Conservation (phyloP, 2,113 vertebrate genomes). For the Cyanistes caeruleus region DNA sequence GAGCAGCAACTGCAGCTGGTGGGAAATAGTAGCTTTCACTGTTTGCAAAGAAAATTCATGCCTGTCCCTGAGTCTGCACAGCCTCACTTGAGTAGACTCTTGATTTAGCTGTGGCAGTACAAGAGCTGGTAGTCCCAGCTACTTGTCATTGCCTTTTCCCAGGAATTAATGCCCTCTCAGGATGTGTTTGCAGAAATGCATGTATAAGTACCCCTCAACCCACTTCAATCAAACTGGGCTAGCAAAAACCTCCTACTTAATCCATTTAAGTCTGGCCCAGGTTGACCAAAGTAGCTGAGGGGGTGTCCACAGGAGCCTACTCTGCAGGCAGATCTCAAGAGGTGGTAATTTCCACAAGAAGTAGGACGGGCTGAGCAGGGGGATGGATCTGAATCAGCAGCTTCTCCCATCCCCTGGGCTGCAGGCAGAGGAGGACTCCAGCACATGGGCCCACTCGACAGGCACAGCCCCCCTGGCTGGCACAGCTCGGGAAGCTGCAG, state of each 20-base stretch:
- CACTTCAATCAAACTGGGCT: constrained; percentile 36
- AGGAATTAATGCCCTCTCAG: background rate
- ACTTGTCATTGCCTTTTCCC: background rate
- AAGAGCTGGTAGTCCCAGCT: background rate
- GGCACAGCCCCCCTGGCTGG: background rate
- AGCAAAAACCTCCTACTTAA: constrained; percentile 40
- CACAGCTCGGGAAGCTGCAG: background rate
- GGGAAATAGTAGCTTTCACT: background rate
- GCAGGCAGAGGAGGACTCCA: background rate
- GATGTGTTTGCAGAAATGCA: background rate
- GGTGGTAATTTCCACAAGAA: constrained; percentile 8
- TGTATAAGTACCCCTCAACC: constrained; percentile 2
- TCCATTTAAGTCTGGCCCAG: constrained; percentile 44
- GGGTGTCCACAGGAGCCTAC: background rate
- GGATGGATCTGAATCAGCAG: background rate
- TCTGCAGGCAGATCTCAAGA: background rate
- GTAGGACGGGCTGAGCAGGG: background rate
- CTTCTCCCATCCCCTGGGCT: background rate
- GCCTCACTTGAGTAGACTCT: background rate
- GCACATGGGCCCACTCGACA: background rate
- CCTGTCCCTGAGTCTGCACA: accelerated
- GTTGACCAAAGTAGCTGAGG: constrained; percentile 25
- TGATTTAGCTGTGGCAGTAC: background rate
- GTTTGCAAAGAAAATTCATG: background rate
- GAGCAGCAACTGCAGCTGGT: background rate